These are phyloP conservation scores for Gymnobelideus leadbeateri DNA, from an alignment of 2,113 vertebrate genomes.

Conservation along the genomic window DNA sequence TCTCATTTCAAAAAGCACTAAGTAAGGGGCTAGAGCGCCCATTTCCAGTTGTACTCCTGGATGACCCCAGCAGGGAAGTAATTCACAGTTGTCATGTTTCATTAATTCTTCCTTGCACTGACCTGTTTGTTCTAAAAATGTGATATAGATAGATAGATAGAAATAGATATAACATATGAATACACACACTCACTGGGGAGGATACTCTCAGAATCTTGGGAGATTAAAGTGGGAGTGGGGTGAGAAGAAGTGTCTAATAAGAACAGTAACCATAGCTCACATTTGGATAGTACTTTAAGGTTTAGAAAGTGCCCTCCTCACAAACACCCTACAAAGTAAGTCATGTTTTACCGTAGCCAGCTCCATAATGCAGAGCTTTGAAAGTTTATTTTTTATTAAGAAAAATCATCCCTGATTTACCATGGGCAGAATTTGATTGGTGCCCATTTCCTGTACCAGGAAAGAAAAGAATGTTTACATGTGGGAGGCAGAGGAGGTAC, in stretches of 20 bases:
- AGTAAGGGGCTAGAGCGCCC: not conserved
- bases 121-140: too few species aligned
- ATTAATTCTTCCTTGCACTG: not conserved
- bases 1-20: not conserved
- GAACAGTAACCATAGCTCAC: not conserved
- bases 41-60: too few species aligned
- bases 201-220: not conserved
- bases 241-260: not conserved
- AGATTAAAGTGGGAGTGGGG: not conserved
- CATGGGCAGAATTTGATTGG: not conserved
- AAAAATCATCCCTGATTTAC: not conserved
- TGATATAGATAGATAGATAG: too few species aligned
- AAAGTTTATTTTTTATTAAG: not conserved
- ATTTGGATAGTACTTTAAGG: not conserved
- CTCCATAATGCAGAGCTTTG: not conserved
- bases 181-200: not conserved
- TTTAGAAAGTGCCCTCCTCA: not conserved
- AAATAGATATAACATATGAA: not conserved
- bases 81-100: not conserved
- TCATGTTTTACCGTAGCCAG: not conserved
- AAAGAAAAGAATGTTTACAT: not conserved
- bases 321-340: not conserved
- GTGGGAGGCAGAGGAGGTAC: not conserved
- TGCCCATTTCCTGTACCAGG: not conserved
- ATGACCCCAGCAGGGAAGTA: not conserved